Conservation (phyloP, 1,140 invertebrate genomes). For the Drosophila kanapiae region DNA sequence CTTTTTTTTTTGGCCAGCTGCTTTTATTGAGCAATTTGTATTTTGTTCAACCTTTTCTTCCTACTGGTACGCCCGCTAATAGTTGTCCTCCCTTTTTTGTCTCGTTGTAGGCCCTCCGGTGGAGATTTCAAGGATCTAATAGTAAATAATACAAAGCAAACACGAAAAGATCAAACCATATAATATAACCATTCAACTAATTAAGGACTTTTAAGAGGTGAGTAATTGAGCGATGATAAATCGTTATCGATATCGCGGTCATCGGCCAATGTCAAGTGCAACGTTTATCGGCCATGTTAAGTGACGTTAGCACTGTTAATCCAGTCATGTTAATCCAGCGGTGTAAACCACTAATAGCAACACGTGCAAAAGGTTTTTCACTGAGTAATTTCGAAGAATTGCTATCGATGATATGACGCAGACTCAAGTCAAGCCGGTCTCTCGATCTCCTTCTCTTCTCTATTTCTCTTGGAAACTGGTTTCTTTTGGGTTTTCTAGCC, state of each 20-base stretch:
- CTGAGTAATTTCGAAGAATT: slow-evolving; percentile 27
- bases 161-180: slow-evolving; percentile 9
- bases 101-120: slow-evolving; percentile 61
- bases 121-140: slow-evolving; percentile 40
- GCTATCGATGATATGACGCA: slow-evolving; percentile 25
- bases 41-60: not conserved
- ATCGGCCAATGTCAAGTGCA: slow-evolving; percentile 37
- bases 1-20: slow-evolving; percentile 20
- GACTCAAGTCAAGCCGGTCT: slow-evolving; percentile 29
- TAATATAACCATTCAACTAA: slow-evolving; percentile 51
- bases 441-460: slow-evolving; percentile 9
- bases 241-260: slow-evolving; percentile 15
- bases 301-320: slow-evolving; percentile 15
- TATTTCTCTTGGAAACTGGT: slow-evolving; percentile 31
- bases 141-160: slow-evolving; percentile 8
- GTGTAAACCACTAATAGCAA: slow-evolving; percentile 19
- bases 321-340: not conserved
- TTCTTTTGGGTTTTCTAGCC: slow-evolving; percentile 22
- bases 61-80: slow-evolving; percentile 22
- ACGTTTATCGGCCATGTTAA: slow-evolving; percentile 27
- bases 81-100: not conserved
- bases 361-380: slow-evolving; percentile 32
- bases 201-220: slow-evolving; percentile 80
- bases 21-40: slow-evolving; percentile 8
- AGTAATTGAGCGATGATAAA: slow-evolving; percentile 30